phyloP scores from a whole-genome alignment of 2,797 vertebrate genomes.

The Sebastes hopkinsi region DNA sequence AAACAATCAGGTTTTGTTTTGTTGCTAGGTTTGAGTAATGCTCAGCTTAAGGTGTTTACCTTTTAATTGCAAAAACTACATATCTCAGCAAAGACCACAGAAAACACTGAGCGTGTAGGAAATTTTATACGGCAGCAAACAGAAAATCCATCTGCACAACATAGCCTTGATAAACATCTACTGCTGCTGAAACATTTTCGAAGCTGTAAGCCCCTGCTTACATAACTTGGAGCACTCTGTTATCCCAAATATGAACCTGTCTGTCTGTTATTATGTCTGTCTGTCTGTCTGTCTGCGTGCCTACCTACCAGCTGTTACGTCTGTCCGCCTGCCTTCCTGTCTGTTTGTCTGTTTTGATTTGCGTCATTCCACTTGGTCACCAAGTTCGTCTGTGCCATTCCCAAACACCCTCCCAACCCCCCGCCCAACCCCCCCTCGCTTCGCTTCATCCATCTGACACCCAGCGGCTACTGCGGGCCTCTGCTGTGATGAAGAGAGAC shows the following conservation, averaged over 20 bases:
- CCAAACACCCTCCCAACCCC: conserved; percentile 45
- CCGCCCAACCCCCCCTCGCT: conserved; percentile 4
- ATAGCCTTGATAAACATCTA: conserved; percentile 40
- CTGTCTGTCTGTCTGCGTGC: conserved; percentile 31
- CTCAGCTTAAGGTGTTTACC: conserved; percentile 3
- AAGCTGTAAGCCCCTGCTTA: conserved; percentile 48
- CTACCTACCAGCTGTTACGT: conserved; percentile 58
- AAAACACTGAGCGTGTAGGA: conserved; percentile 14
- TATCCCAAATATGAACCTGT: conserved; percentile 60
- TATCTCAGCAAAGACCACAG: conserved; percentile 8
- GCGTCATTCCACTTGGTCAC: conserved; percentile 71
- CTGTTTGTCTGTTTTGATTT: conserved; percentile 73
- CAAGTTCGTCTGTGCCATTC: conserved; percentile 67
- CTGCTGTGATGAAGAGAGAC: conserved; percentile 55
- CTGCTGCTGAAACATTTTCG: conserved; percentile 39
- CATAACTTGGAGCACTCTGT: conserved; percentile 50
- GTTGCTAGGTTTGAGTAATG: conserved; percentile 23
- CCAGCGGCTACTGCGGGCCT: conserved; percentile 58
- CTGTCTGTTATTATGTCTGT: conserved; percentile 32
- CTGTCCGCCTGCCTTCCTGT: conserved; percentile 48
- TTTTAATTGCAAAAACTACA: conserved; percentile 3
- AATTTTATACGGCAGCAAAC: neutral
- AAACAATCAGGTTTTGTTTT: conserved; percentile 23
- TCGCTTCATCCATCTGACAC: conserved; percentile 62
- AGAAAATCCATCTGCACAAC: conserved; percentile 28